phyloP scores from a whole-genome alignment of 2,113 vertebrate species.

The Nycticorax nycticorax region DNA sequence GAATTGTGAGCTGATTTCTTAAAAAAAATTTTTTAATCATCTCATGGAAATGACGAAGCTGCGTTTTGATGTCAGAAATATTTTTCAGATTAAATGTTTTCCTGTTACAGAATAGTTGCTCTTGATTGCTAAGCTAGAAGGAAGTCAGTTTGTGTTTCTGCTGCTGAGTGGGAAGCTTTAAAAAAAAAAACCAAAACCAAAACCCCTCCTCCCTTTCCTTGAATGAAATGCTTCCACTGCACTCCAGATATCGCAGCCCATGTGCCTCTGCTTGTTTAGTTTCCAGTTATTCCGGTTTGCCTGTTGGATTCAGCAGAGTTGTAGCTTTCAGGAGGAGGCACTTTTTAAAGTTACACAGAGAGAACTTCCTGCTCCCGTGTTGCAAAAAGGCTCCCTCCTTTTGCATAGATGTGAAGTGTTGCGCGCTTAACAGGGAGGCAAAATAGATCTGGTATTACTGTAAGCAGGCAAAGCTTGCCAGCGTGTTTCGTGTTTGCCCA shows the following conservation, averaged over 20 bases:
- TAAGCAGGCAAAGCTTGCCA: neutral
- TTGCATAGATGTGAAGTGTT: neutral
- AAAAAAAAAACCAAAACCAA: neutral
- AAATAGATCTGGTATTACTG: neutral
- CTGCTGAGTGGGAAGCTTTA: neutral
- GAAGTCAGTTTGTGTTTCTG: neutral
- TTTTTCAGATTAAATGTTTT: neutral
- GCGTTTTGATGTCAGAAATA: neutral
- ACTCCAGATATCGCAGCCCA: neutral
- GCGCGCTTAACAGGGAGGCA: fast-evolving
- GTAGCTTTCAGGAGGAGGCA: neutral
- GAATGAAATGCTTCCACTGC: neutral
- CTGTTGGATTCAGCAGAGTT: neutral
- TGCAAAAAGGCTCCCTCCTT: neutral
- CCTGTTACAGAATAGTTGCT: neutral
- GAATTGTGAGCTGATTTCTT: neutral
- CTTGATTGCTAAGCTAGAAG: neutral
- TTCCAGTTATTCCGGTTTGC: constrained; percentile 42
- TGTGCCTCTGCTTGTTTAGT: neutral
- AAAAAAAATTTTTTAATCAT: neutral
- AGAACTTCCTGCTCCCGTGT: neutral
- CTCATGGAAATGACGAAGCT: neutral
- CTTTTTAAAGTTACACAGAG: neutral
- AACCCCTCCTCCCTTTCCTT: neutral
- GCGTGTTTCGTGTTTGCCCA: fast-evolving